Conservation (phyloP, 2,113 vertebrate species). For the Solenodon paradoxus region DNA sequence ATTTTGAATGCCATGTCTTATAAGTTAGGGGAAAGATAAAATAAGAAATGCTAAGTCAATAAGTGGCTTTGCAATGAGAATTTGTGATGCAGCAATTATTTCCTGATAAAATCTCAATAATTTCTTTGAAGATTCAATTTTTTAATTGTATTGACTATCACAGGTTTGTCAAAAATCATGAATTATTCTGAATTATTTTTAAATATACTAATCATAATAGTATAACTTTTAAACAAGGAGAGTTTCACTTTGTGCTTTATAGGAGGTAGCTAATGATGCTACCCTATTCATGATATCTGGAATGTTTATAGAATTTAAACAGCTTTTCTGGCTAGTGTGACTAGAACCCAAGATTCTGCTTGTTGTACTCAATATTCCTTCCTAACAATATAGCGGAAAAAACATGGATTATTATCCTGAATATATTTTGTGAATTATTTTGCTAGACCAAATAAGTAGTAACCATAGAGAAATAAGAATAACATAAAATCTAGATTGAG, state of each 20-base stretch:
- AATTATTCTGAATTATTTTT: background rate
- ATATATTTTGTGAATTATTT: background rate
- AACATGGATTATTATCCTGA: background rate
- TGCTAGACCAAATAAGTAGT: background rate
- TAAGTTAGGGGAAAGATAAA: background rate
- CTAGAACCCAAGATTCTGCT: background rate
- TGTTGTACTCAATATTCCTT: background rate
- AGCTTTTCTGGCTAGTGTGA: background rate
- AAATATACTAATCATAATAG: background rate
- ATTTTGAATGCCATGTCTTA: background rate
- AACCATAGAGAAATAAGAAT: background rate
- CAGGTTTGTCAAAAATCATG: background rate
- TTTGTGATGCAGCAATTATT: background rate
- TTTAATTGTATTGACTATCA: background rate
- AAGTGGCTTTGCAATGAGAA: background rate
- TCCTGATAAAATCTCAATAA: background rate
- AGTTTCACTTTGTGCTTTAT: background rate
- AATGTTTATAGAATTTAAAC: background rate
- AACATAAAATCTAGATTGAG: background rate
- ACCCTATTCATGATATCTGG: background rate
- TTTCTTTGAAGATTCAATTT: conserved; percentile 18
- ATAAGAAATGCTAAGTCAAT: background rate
- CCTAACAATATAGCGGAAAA: background rate
- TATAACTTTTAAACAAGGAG: background rate
- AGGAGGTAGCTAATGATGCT: background rate